These are phyloP conservation scores for Lonchura striata DNA, from an alignment of 2,113 vertebrate species.

Conservation along the genomic window DNA sequence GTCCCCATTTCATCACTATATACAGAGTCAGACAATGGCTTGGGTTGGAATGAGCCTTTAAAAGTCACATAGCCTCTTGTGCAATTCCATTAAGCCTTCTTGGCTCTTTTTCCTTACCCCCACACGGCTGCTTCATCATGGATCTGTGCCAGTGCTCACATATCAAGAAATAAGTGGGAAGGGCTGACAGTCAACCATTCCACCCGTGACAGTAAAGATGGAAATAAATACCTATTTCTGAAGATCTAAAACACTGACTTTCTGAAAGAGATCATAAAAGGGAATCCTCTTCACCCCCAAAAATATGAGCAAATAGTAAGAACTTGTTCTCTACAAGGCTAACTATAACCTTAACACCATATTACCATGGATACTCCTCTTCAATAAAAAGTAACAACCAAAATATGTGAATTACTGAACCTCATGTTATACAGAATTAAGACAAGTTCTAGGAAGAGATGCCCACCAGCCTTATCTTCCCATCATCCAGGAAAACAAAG, in stretches of 20 bases:
- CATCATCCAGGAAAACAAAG: neutral
- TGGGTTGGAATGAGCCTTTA: neutral
- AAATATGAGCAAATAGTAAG: neutral
- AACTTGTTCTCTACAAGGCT: neutral
- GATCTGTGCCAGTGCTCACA: neutral
- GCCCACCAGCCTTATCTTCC: neutral
- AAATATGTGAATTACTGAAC: neutral
- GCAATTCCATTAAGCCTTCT: neutral
- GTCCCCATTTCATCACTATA: neutral
- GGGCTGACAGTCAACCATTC: neutral
- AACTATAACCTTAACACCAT: neutral
- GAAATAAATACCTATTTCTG: neutral
- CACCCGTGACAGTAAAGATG: neutral
- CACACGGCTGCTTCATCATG: neutral
- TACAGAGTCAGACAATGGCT: neutral
- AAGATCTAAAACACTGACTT: neutral
- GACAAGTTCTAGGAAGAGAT: neutral
- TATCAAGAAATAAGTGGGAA: neutral
- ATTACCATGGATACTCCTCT: neutral
- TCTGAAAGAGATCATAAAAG: neutral
- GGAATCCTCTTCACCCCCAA: accelerated
- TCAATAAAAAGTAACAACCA: neutral
- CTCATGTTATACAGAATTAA: neutral
- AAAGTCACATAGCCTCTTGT: accelerated
- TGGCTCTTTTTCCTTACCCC: neutral